Conservation (phyloP, 2,113 vertebrate genomes). For the Colistium nudipinnis region DNA sequence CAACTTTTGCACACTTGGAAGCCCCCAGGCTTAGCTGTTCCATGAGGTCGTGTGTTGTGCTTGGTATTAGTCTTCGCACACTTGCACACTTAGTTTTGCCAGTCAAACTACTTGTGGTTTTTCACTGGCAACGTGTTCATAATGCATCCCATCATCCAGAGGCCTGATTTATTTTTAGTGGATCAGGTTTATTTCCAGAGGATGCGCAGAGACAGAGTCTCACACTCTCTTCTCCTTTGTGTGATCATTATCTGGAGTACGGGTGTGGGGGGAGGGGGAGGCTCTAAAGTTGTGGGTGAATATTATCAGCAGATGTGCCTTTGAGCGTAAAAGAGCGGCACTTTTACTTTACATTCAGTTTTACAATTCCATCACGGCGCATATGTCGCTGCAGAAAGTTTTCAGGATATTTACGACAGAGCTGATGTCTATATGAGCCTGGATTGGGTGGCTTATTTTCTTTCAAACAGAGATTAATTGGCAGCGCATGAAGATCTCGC, state of each 20-base stretch:
- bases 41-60: conserved; percentile 9
- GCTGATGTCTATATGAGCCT: conserved; percentile 26
- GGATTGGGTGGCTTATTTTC: conserved; percentile 30
- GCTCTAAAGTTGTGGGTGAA: conserved; percentile 30
- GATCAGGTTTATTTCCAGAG: conserved; percentile 72
- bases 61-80: conserved; percentile 25
- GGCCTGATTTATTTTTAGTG: conserved; percentile 73
- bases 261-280: conserved; percentile 18
- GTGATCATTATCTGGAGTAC: conserved; percentile 64
- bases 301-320: conserved; percentile 75
- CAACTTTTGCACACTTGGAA: conserved; percentile 39
- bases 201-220: conserved; percentile 61
- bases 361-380: conserved; percentile 50
- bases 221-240: conserved; percentile 47
- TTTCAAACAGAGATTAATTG: conserved; percentile 33
- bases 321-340: conserved; percentile 60
- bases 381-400: conserved; percentile 26
- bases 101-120: conserved; percentile 49
- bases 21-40: neutral
- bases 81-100: conserved; percentile 44
- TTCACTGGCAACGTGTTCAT: conserved; percentile 65
- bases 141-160: conserved; percentile 69
- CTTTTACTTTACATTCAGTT: conserved; percentile 50
- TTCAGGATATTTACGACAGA: conserved; percentile 27
- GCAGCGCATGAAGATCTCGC: neutral